Percentiles rank a stretch among this genome's conserved stretches.
Conservation (phyloP, 2,113 vertebrate species). For the Phyllopteryx taeniolatus region DNA sequence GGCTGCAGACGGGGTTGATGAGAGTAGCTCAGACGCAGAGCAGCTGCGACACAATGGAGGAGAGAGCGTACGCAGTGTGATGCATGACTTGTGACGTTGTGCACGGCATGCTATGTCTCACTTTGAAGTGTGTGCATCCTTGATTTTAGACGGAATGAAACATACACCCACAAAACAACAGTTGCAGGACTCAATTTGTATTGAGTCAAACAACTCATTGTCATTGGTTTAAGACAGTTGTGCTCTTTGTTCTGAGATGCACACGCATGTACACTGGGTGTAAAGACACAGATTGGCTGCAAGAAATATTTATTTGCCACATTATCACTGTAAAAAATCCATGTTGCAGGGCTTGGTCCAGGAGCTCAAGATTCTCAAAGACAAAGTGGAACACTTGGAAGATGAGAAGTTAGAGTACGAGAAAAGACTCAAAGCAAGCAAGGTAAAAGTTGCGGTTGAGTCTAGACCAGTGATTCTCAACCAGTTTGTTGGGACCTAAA, state of each 20-base stretch:
- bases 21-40: slow-evolving; percentile 70
- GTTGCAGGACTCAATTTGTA: neutral
- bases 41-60: slow-evolving; percentile 73
- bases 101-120: slow-evolving; percentile 40
- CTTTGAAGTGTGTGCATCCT: slow-evolving; percentile 13
- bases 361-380: slow-evolving; percentile 86
- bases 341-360: slow-evolving; percentile 79
- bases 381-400: slow-evolving; percentile 90
- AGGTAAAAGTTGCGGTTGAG: slow-evolving; percentile 74
- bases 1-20: slow-evolving; percentile 30
- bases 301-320: neutral
- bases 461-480: neutral
- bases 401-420: slow-evolving; percentile 91
- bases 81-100: slow-evolving; percentile 61
- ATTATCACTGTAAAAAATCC: neutral
- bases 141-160: slow-evolving; percentile 11
- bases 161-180: slow-evolving; percentile 1
- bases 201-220: neutral
- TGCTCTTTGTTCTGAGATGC: slow-evolving; percentile 6
- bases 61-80: slow-evolving; percentile 82
- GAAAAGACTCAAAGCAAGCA: slow-evolving; percentile 88
- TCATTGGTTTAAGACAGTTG: neutral
- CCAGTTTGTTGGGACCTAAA: neutral
- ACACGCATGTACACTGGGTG: neutral
- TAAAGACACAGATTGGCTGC: neutral